phyloP scores from a whole-genome alignment of 2,888 invertebrate species.

The Dendrolimus houi region DNA sequence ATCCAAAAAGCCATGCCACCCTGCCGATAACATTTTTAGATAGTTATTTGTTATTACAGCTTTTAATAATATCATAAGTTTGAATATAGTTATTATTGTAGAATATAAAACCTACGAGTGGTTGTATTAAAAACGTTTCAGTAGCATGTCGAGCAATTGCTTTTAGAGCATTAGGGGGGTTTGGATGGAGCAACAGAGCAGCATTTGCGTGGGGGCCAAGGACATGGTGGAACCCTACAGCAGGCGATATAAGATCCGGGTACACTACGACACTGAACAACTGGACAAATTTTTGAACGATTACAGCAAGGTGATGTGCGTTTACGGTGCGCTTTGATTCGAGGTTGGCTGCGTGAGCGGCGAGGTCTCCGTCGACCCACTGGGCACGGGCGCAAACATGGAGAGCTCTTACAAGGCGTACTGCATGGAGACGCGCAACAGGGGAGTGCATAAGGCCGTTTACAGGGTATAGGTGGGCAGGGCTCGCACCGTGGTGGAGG shows the following conservation, averaged over 20 bases:
- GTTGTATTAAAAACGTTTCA: not conserved
- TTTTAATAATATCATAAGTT: too few species aligned
- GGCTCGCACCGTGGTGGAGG: constrained; percentile 9
- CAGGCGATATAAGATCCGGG: constrained; percentile 34
- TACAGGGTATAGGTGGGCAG: constrained; percentile 11
- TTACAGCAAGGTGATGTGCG: constrained; percentile 54
- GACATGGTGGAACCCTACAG: constrained; percentile 16
- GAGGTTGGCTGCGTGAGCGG: constrained; percentile 40
- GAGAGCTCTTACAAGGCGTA: constrained; percentile 38
- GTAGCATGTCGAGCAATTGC: constrained; percentile 23
- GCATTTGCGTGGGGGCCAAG: constrained; percentile 33
- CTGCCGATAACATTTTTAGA: too few species aligned
- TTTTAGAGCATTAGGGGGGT: constrained; percentile 22
- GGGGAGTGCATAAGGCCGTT: too few species aligned
- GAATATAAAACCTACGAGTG: too few species aligned
- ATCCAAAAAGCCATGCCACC: too few species aligned
- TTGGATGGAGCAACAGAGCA: constrained; percentile 26
- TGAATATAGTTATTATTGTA: too few species aligned
- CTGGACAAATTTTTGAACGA: constrained; percentile 39
- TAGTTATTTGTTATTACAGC: too few species aligned
- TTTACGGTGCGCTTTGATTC: constrained; percentile 40
- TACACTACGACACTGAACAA: constrained; percentile 46
- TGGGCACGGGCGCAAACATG: constrained; percentile 48
- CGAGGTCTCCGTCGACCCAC: constrained; percentile 39
- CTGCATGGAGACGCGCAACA: constrained; percentile 17